Base-by-base conservation (phyloP, 2,888 invertebrate genomes). In the Mamestra brassicae region DNA sequence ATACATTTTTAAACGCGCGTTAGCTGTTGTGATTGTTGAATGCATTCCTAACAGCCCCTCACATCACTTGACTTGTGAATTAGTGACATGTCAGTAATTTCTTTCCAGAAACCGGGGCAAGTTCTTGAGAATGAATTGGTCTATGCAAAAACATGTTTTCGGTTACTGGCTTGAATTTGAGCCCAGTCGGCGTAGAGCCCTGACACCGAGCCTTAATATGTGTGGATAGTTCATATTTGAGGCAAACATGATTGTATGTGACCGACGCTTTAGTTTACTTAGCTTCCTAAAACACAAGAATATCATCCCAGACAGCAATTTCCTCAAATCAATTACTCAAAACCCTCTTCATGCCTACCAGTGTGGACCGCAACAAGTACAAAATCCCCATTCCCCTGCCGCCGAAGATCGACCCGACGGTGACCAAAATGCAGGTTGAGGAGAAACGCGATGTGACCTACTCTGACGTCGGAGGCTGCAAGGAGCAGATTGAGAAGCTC, bases 381-480 rank as follows among this genome's bases (percentile, higher is more conserved):
- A 99, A 99, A 97, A 99, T 99, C 91, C 99, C 99, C 96, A 99
- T 99, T 88, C 99, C 99, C 0, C 96, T 99, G 79, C 99, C 99
- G 1, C 99, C 99, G 0, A 99, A 99, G 97, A 99, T 99, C 89
- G 99, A 99, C 95, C 99, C 99, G 0, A 99, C 99, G 0, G 99
- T 99, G 0, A 99, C 99, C 2, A 99, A 99, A 99, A 99, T 99
- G 99, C 99, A 99, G 96, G 99, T 99, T 0, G 99, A 99, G 95
- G 99, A 99, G 94, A 99, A 99, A 90, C 99, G 99, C 0, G 99
- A 99, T 94, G 99, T 99, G 0, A 99, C 99, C 0, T 99, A 99
- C 96, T 99, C 99, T 89, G 99, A 99, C 96, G 99, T 99, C 0
- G 99, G 99, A 81, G 99, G 99, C 1, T 99, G 99, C 93, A 99